Evolutionary conservation across 2,888 invertebrate genomes (phyloP), one percentile per base, ranked within the genome.

Genomic region (Dynastes grantii): DNA sequence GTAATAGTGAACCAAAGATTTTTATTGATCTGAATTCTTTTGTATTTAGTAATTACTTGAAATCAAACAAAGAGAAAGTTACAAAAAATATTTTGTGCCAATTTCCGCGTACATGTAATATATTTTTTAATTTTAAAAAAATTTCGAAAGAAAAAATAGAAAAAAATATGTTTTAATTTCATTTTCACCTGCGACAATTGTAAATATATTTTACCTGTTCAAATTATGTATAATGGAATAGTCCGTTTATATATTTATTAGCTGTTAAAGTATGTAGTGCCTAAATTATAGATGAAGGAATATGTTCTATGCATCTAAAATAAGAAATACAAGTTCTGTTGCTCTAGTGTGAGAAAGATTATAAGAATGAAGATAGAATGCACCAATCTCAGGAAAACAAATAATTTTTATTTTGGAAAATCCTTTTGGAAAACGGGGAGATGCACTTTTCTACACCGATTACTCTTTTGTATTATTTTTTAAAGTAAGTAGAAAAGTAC

Each of bases 241-340:
- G 45, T 13, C 16, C 61, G 27, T 61, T 45, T 75, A 61, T 37
- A 45, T 45, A 45, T 11, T 1, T 73, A 58, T 73, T 58, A 75
- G 73, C 73, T 75, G 45, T 75, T 68, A 75, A 75, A 61, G 73
- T 75, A 75, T 75, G 73, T 75, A 75, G 73, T 61, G 73, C 73
- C 73, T 75, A 75, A 45, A 16, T 63, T 29, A 75, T 61, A 75
- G 73, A 45, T 8, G 11, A 75, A 63, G 61, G 73, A 61, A 75
- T 75, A 75, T 75, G 73, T 75, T 75, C 73, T 40, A 16, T 13
- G 32, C 27, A 22, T 58, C 55, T 58, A 58, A 58, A 8, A 58
- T 22, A 58, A 58, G 16, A 55, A 58, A 58, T 58, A 58, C 45
- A 40, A 40, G 37, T 73, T 61, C 58, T 58, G 22, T 22, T 53